phyloP scores from a whole-genome alignment of 2,113 vertebrate species.

The Atherinomorus stipes region DNA sequence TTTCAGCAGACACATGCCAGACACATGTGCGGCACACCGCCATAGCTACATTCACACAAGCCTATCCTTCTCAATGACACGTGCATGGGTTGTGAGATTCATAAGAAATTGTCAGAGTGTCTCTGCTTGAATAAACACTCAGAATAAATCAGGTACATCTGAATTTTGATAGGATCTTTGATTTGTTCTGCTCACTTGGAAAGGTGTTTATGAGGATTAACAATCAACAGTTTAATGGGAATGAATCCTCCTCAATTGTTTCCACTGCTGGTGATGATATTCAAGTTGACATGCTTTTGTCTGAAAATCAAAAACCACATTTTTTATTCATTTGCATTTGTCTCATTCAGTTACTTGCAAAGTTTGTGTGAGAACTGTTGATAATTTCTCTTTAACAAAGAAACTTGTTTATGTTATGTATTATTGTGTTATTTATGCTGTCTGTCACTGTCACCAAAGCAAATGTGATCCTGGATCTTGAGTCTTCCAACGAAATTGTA shows the following conservation, averaged over 20 bases:
- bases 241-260: slow-evolving; percentile 28
- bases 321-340: slow-evolving; percentile 15
- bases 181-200: slow-evolving; percentile 38
- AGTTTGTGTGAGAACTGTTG: slow-evolving; percentile 1
- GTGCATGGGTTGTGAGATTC: slow-evolving; percentile 24
- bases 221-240: slow-evolving; percentile 38
- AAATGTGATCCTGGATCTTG: background rate
- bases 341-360: slow-evolving; percentile 36
- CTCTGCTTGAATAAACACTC: slow-evolving; percentile 29
- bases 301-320: slow-evolving; percentile 24
- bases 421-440: background rate
- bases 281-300: slow-evolving; percentile 33
- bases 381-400: slow-evolving; percentile 24
- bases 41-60: background rate
- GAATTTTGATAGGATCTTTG: slow-evolving; percentile 35
- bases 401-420: background rate
- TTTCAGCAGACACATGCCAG: slow-evolving; percentile 47
- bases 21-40: slow-evolving; percentile 38
- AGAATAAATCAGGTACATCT: slow-evolving; percentile 39
- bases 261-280: slow-evolving; percentile 15
- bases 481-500: background rate
- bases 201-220: slow-evolving; percentile 26
- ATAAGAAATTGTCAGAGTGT: slow-evolving; percentile 42
- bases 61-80: slow-evolving; percentile 12
- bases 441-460: background rate